Base-by-base conservation (phyloP, 2,888 invertebrate species). In the Sclerodermus sp. region DNA sequence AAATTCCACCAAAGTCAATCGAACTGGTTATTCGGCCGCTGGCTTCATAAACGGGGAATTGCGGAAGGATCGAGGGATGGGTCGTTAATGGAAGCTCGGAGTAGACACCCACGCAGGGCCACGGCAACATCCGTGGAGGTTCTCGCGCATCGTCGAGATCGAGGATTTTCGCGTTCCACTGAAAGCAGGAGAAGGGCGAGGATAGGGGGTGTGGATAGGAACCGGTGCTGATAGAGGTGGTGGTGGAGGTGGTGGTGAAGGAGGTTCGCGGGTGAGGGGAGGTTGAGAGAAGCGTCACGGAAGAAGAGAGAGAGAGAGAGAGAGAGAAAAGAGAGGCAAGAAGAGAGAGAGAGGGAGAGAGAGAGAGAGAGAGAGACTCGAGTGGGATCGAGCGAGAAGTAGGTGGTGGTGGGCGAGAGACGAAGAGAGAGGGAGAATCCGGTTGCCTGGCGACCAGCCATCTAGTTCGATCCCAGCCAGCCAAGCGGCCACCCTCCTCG, bases 401-500 rank as follows among this genome's bases (percentile, higher is more conserved):
- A 39, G 23, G 39, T 42, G 36, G 31, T 15, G 42, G 37, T 37
- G 37, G 37, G 37, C 29, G 42, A 23, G 50, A 47, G 58, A 55
- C 37, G 45, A 55, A 57, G 58, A 60, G 45, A 56, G 57, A 60
- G 45, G 56, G 57, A 60, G 51, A 62, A 51, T 52, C 68, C 68
- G 73, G 77, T 77, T 76, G 77, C 77, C 72, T 77, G 74, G 74
- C 74, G 72, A 71, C 74, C 71, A 74, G 74, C 73, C 73, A 71
- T 74, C 76, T 70, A 76, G 76, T 76, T 76, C 77, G 76, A 76
- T 77, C 76, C 76, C 76, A 75, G 76, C 70, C 71, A 68, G 68
- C 69, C 64, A 67, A 66, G 62, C 57, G 66, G 56, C 62, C 68
- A 57, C 60, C 57, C 59, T 57, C 58, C 56, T 42, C 53, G 58